These are phyloP conservation scores for Nomada fabriciana DNA, from an alignment of 2,888 invertebrate genomes.

Conservation along the genomic window DNA sequence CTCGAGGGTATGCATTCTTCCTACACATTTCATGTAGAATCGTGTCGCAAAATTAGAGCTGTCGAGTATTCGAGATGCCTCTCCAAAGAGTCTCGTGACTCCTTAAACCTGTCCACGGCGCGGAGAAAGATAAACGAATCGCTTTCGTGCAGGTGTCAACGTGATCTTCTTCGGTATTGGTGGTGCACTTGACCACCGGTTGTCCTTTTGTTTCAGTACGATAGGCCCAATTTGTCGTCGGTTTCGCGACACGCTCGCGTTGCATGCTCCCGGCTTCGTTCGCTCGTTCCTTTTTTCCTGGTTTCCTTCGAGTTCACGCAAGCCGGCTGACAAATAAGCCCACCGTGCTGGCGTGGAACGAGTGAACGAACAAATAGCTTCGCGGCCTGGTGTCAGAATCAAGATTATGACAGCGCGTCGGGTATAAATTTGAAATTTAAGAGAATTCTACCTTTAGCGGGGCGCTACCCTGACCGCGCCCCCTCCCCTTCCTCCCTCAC, in stretches of 20 bases:
- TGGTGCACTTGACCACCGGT: constrained; percentile 7
- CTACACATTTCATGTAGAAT: not conserved
- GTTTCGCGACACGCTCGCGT: constrained; percentile 39
- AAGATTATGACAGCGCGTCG: constrained; percentile 83
- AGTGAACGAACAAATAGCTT: constrained; percentile 75
- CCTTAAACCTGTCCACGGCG: constrained; percentile 3
- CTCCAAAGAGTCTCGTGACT: constrained; percentile 14
- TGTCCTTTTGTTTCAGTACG: constrained; percentile 35
- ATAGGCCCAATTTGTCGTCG: constrained; percentile 59
- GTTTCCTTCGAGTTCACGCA: constrained; percentile 53
- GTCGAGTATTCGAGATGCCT: not conserved
- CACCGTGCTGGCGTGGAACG: constrained; percentile 75
- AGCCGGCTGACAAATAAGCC: constrained; percentile 81
- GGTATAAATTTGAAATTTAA: constrained; percentile 84
- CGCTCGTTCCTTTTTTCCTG: constrained; percentile 1
- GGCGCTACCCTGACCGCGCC: constrained; percentile 64
- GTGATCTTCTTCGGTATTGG: constrained; percentile 28
- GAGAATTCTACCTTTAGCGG: constrained; percentile 77
- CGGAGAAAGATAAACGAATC: constrained; percentile 21
- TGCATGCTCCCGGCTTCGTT: constrained; percentile 37
- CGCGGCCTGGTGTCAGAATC: constrained; percentile 81
- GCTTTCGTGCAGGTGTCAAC: constrained; percentile 46
- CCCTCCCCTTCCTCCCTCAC: constrained; percentile 40
- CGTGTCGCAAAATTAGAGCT: not conserved
- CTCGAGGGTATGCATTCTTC: not conserved